A percentile compares a stretch with the other conserved stretches of the same genome.
These are phyloP conservation scores for Monopterus albus DNA, from an alignment of 2,113 vertebrate genomes.

Conservation along the genomic window DNA sequence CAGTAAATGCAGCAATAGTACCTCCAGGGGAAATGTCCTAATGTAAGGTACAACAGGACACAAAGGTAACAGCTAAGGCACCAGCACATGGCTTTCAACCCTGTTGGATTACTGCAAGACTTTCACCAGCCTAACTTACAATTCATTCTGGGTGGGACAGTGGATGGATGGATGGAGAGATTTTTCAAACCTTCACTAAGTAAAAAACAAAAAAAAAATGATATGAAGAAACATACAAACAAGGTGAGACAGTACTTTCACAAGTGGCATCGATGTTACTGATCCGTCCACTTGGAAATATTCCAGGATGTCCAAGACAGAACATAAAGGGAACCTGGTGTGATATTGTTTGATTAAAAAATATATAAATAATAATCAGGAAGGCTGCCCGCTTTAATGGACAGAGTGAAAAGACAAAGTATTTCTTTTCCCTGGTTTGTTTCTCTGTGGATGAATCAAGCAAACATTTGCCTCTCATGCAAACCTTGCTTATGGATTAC, in stretches of 20 bases:
- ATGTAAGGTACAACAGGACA: slow-evolving; percentile 42
- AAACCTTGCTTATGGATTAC: slow-evolving; percentile 40
- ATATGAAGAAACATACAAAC: slow-evolving; percentile 37
- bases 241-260: slow-evolving; percentile 46
- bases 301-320: slow-evolving; percentile 77
- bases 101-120: slow-evolving; percentile 48
- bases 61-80: slow-evolving; percentile 23
- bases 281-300: slow-evolving; percentile 82
- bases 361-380: slow-evolving; percentile 14
- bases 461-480: slow-evolving; percentile 61
- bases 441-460: slow-evolving; percentile 82
- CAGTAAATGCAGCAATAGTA: slow-evolving; percentile 46
- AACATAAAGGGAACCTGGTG: slow-evolving; percentile 76
- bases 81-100: slow-evolving; percentile 31
- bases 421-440: slow-evolving; percentile 75
- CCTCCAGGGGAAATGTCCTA: slow-evolving; percentile 42
- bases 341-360: slow-evolving; percentile 56
- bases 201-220: slow-evolving; percentile 44
- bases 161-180: slow-evolving; percentile 48
- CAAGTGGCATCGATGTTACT: slow-evolving; percentile 76
- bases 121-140: slow-evolving; percentile 43
- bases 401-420: slow-evolving; percentile 62
- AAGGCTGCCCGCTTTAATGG: slow-evolving; percentile 56
- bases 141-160: slow-evolving; percentile 54
- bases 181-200: slow-evolving; percentile 55